phyloP scores from a whole-genome alignment of 1,140 invertebrate species.

The Caenorhabditis latens region DNA sequence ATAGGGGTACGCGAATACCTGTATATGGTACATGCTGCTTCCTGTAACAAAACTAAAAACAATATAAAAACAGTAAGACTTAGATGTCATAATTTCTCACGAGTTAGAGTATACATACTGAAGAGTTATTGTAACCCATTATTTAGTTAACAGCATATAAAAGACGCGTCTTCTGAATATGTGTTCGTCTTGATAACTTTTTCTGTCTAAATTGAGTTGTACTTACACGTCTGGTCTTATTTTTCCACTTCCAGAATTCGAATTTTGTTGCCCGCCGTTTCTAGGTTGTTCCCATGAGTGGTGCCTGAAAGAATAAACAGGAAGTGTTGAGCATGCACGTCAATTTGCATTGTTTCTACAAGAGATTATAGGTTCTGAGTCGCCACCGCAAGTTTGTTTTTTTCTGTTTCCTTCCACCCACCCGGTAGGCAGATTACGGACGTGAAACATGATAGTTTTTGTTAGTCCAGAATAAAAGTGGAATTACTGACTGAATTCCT shows the following conservation, averaged over 20 bases:
- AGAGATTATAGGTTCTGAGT: neutral
- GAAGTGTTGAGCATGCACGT: neutral
- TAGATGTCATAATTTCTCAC: too few relatives aligned
- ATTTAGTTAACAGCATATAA: too few relatives aligned
- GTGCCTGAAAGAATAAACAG: conserved; percentile 32
- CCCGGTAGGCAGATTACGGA: neutral
- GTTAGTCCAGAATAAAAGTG: neutral
- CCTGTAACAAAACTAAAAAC: too few relatives aligned
- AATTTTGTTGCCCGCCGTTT: neutral
- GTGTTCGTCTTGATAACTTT: too few relatives aligned
- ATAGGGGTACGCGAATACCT: too few relatives aligned
- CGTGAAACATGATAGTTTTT: neutral
- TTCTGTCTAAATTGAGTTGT: too few relatives aligned
- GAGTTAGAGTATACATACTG: too few relatives aligned
- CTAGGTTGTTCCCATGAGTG: conserved; percentile 8
- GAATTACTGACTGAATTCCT: neutral
- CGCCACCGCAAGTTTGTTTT: neutral
- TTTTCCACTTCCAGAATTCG: neutral
- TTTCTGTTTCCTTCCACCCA: neutral
- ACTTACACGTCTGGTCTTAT: conserved; percentile 5
- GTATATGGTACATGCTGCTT: too few relatives aligned
- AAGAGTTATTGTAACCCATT: too few relatives aligned
- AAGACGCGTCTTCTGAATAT: too few relatives aligned
- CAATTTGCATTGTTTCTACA: conserved; percentile 26
- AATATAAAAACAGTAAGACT: too few relatives aligned